Base-by-base conservation (phyloP, 2,797 vertebrate genomes). In the Muscicapa comitata region DNA sequence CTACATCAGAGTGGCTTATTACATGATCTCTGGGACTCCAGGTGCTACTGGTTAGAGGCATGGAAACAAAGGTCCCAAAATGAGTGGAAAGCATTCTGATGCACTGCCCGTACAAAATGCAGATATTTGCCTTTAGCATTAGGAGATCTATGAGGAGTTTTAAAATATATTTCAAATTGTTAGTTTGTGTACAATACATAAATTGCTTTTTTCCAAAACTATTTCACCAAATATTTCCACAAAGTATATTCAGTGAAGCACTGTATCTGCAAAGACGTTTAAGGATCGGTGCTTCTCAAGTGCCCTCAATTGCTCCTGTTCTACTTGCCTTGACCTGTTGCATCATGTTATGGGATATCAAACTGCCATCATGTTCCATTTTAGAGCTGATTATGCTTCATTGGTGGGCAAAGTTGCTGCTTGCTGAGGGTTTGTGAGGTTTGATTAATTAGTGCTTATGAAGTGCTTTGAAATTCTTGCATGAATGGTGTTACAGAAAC, bases 361-460 rank as follows among this genome's bases (percentile, higher is more conserved):
- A 96, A 96, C 93, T 88, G 87, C 93, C 93, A 96, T 96, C 95
- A 2, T 71, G 57, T 92, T 95, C 88, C 71, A 50, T 89, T 93
- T 93, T 43, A 93, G 70, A 94, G 73, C 55, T 47, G 87, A 96
- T 94, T 93, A 75, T 0, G 0, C 94, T 91, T 94, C 95, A 83
- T 9, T 90, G 91, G 95, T 96, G 95, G 95, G 91, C 95, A 96
- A 91, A 91, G 79, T 90, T 93, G 63, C 79, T 90, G 94, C 95
- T 90, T 96, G 94, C 62, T 86, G 57, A 88, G 26, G 40, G 55
- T 84, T 96, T 90, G 85, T 93, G 91, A 90, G 73, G 82, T 90
- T 96, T 96, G 93, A 97, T 96, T 97, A 96, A 97, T 96, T 94
- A 94, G 76, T 26, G 43, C 66, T 94, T 93, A 94, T 96, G 87